These are phyloP conservation scores for Oreotragus oreotragus DNA, from an alignment of 2,113 vertebrate genomes.

Conservation along the genomic window DNA sequence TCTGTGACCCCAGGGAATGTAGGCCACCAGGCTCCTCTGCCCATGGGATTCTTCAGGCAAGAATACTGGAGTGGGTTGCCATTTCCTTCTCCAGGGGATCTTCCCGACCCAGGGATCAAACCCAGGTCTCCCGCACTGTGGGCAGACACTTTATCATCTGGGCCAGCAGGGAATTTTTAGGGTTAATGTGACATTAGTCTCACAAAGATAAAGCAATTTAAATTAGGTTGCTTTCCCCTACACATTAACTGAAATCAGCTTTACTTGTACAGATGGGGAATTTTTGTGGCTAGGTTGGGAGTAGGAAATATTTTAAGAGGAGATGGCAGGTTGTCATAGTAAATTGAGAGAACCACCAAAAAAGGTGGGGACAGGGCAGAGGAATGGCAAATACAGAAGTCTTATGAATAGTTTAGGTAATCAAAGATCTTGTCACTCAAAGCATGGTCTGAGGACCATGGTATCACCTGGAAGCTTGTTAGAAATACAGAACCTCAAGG, in stretches of 20 bases:
- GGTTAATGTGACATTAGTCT: background rate
- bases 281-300: background rate
- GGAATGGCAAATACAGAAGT: background rate
- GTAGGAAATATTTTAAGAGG: background rate
- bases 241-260: background rate
- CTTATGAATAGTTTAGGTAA: background rate
- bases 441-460: too few relatives aligned
- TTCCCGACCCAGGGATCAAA: too few relatives aligned
- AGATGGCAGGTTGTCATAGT: background rate
- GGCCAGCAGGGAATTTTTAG: background rate
- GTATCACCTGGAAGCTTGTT: background rate
- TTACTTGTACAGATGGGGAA: background rate
- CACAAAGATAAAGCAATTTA: background rate
- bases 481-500: background rate
- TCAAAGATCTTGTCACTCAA: background rate
- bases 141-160: too few relatives aligned
- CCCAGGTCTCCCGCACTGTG: too few relatives aligned
- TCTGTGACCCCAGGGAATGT: too few relatives aligned
- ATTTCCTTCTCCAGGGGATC: too few relatives aligned
- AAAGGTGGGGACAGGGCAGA: background rate
- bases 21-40: too few relatives aligned
- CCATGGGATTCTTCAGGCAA: too few relatives aligned
- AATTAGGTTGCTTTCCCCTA: background rate
- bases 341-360: background rate
- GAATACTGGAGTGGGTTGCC: too few relatives aligned